Evolutionary conservation across 2,797 vertebrate species (phyloP), one percentile per base, ranked within the genome.

Genomic region (Enteromius viviparus): DNA sequence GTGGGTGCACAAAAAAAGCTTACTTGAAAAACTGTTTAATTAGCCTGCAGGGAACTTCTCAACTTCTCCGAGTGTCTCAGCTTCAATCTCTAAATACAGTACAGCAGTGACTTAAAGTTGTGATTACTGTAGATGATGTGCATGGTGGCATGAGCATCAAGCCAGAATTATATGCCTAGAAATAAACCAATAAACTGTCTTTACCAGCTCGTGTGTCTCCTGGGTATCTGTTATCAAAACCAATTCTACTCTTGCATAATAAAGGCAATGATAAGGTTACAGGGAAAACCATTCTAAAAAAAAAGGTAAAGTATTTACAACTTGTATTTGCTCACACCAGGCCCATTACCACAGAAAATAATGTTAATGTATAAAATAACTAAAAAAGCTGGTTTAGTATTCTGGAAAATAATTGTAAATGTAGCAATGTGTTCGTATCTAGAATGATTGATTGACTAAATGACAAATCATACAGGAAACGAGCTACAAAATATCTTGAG

Each of bases 101-200:
- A 69, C 23, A 58, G 45, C 85, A 88, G 75, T 66, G 29, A 60
- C 29, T 78, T 42, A 6, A 45, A 66, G 9, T 60, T 69, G 34
- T 70, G 21, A 45, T 64, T 26, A 62, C 82, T 85, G 72, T 85
- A 81, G 65, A 78, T 58, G 69, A 83, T 82, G 80, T 84, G 87
- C 81, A 86, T 86, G 85, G 84, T 81, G 81, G 85, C 53, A 85
- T 88, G 83, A 87, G 58, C 29, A 55, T 82, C 69, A 55, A 85
- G 77, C 81, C 82, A 78, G 23, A 29, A 26, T 55, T 77, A 83
- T 81, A 82, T 47, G 49, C 74, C 34, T 79, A 85, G 51, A 47
- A 83, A 82, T 40, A 49, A 85, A 84, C 70, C 14, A 66, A 80
- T 81, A 82, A 85, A 84, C 45, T 74, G n/a, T 68, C 65, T 83